These are phyloP conservation scores for Euwallacea similis DNA, from an alignment of 1,140 invertebrate species.

Conservation along the genomic window DNA sequence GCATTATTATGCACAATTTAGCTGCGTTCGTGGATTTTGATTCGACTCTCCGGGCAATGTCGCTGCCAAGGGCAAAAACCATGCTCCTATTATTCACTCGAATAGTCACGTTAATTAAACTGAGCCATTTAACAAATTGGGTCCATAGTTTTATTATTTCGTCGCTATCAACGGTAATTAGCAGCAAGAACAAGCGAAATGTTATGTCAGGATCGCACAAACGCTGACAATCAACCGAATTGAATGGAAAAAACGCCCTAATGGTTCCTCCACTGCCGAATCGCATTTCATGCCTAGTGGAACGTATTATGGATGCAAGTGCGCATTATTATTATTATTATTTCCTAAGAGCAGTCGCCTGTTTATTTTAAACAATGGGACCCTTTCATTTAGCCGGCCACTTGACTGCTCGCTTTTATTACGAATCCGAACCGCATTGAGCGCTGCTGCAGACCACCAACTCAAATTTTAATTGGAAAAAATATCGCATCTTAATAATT, in stretches of 20 bases:
- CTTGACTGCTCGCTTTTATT: conserved; percentile 42
- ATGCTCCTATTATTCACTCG: too few relatives aligned
- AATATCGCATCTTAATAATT: conserved; percentile 40
- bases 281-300: conserved; percentile 42
- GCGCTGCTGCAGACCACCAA: conserved; percentile 33
- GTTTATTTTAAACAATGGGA: conserved; percentile 44
- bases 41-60: too few relatives aligned
- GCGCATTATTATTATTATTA: conserved; percentile 47
- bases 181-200: too few relatives aligned
- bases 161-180: too few relatives aligned
- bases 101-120: too few relatives aligned
- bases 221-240: too few relatives aligned
- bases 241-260: too few relatives aligned
- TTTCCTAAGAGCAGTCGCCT: conserved; percentile 44
- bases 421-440: conserved; percentile 35
- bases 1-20: too few relatives aligned
- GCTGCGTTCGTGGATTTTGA: neutral
- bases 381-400: conserved; percentile 44
- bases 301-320: conserved; percentile 44
- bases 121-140: too few relatives aligned
- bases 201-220: too few relatives aligned
- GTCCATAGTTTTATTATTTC: too few relatives aligned
- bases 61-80: too few relatives aligned
- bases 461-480: conserved; percentile 45
- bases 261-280: neutral